Percentiles rank a stretch among this genome's conserved stretches.
Conservation (phyloP, 2,797 vertebrate genomes). For the Morelia viridis region DNA sequence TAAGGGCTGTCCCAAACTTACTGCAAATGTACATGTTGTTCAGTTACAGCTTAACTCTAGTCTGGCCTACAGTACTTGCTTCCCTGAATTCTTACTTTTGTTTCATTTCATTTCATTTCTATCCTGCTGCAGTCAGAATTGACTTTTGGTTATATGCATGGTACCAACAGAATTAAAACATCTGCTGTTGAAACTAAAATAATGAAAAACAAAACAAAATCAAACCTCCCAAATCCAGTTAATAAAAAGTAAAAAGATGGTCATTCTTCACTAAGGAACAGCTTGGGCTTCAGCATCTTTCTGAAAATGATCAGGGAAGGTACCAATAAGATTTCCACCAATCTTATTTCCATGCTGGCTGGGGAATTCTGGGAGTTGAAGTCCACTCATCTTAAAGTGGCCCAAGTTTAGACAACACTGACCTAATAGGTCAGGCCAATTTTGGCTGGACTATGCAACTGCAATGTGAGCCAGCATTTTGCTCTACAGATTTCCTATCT, state of each 20-base stretch:
- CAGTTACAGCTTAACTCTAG: not conserved
- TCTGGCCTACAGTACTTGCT: not conserved
- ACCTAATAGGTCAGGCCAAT: not conserved
- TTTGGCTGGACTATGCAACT: not conserved
- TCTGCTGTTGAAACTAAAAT: not conserved
- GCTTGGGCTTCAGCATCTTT: not conserved
- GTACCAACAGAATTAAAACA: not conserved
- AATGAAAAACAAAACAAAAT: not conserved
- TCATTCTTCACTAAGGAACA: not conserved
- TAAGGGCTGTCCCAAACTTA: too few species aligned
- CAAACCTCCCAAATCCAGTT: not conserved
- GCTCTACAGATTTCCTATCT: not conserved
- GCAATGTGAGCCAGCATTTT: not conserved
- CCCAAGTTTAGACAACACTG: too few species aligned
- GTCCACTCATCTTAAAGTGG: too few species aligned
- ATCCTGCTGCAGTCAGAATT: not conserved
- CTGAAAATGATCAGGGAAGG: not conserved
- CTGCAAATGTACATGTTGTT: not conserved
- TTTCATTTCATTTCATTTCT: not conserved
- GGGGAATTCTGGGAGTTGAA: too few species aligned
- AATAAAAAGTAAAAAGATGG: not conserved
- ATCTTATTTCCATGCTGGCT: not conserved
- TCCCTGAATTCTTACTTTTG: not conserved
- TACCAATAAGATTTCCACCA: too few species aligned
- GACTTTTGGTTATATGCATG: not conserved